Percentiles rank a stretch among this genome's conserved stretches.
phyloP scores from a whole-genome alignment of 35 echinoderm and acorn worm species.

The Amphiura filiformis region DNA sequence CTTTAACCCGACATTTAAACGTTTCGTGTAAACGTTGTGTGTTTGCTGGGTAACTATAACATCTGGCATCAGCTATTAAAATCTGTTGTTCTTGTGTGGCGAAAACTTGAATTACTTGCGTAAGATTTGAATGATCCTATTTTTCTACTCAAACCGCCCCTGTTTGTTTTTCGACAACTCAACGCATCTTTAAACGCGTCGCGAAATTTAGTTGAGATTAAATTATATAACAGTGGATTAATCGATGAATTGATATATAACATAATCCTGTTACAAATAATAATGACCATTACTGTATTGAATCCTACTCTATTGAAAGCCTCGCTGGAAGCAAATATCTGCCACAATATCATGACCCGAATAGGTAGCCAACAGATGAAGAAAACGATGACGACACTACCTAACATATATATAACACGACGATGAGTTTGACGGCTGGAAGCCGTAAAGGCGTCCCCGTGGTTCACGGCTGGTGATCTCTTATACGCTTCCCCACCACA shows the following conservation, averaged over 20 bases:
- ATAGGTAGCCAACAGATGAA: slow-evolving; percentile 89
- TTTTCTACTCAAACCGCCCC: not conserved
- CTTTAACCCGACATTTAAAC: no score
- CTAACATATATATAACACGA: slow-evolving; percentile 60
- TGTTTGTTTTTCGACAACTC: slow-evolving; percentile 25
- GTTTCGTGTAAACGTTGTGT: no score
- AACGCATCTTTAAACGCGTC: slow-evolving; percentile 72
- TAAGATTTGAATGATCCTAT: not conserved
- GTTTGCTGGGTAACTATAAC: no score
- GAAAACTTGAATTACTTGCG: not conserved
- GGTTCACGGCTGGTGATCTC: not conserved
- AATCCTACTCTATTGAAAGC: not conserved
- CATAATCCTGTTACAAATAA: slow-evolving; percentile 46
- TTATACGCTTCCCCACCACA: not conserved
- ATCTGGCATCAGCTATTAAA: not conserved
- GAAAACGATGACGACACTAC: slow-evolving; percentile 73
- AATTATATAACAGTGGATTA: slow-evolving; percentile 86
- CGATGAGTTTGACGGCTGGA: slow-evolving; percentile 40
- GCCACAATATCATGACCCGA: slow-evolving; percentile 72
- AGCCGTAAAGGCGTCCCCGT: not conserved
- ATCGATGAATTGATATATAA: slow-evolving; percentile 89
- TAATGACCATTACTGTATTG: slow-evolving; percentile 32
- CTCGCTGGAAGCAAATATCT: slow-evolving; percentile 29
- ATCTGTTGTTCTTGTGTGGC: not conserved
- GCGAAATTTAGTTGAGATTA: slow-evolving; percentile 94